A percentile compares a stretch with the other conserved stretches of the same genome.
phyloP scores from a whole-genome alignment of 2,113 vertebrate genomes.

The Mastomys coucha region DNA sequence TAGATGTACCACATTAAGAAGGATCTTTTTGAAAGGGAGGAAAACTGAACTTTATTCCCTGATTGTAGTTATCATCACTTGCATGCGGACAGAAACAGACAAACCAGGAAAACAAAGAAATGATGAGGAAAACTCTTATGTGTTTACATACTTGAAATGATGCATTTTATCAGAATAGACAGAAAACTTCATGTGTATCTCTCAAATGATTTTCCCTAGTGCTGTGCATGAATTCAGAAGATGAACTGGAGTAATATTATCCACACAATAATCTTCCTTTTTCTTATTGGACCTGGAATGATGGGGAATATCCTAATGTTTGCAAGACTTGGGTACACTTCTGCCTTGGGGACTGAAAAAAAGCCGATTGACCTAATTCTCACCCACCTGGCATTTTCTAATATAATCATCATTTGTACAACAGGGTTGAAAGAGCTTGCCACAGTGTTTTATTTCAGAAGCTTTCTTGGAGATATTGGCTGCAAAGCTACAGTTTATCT shows the following conservation, averaged over 20 bases:
- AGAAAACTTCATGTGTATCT: neutral
- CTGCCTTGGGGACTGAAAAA: neutral
- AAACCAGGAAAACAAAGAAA: neutral
- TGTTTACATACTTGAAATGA: neutral
- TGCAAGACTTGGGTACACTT: neutral
- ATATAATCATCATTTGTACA: neutral
- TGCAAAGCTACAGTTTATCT: neutral
- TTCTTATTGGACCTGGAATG: neutral
- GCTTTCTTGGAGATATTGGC: neutral
- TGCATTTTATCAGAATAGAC: neutral
- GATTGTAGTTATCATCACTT: neutral
- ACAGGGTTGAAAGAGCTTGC: neutral
- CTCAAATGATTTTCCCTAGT: neutral
- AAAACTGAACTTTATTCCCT: neutral
- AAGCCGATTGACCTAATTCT: neutral
- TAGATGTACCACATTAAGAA: too few relatives aligned
- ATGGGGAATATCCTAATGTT: neutral
- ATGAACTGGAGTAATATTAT: neutral
- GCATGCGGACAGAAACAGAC: neutral
- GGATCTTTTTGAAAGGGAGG: neutral
- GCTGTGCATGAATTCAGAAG: neutral
- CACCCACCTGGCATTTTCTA: slow-evolving; percentile 1
- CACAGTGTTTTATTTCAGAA: neutral
- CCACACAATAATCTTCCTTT: neutral
- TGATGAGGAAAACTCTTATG: neutral